Evolutionary conservation across 2,113 vertebrate genomes (phyloP).

Genomic region (Chlamydotis undulata): DNA sequence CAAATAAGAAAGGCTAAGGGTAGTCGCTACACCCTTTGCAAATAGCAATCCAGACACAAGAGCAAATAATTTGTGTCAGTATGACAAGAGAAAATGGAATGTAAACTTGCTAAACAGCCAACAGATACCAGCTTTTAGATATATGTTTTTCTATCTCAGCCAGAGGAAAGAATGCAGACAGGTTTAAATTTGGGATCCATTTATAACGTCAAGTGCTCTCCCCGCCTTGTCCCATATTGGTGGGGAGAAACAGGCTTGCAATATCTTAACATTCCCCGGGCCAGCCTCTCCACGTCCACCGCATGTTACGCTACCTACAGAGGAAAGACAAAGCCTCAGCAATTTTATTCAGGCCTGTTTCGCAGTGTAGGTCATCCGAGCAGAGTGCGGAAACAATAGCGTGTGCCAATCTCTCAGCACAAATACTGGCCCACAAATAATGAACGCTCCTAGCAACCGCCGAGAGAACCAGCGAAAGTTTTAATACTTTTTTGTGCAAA

Average conservation of each 20-base stretch:
- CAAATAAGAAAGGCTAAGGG: not conserved
- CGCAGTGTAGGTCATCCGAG: not conserved
- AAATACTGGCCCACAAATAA: slow-evolving; percentile 17
- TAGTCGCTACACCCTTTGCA: slow-evolving; percentile 1
- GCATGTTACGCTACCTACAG: not conserved
- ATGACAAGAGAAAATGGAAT: slow-evolving; percentile 34
- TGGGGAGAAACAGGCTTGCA: not conserved
- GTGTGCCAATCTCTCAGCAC: not conserved
- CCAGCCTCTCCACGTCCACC: not conserved
- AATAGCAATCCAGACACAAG: slow-evolving; percentile 33
- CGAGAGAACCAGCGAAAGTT: not conserved
- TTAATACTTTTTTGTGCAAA: not conserved
- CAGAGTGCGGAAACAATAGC: slow-evolving; percentile 14
- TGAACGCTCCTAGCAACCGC: not conserved
- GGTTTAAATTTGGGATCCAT: not conserved
- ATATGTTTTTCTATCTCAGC: not conserved
- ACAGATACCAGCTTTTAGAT: not conserved
- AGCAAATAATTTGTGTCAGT: slow-evolving; percentile 47
- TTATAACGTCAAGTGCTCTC: not conserved
- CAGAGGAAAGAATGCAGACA: not conserved
- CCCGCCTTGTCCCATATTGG: not conserved
- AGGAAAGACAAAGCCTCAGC: slow-evolving; percentile 27
- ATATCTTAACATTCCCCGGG: not conserved
- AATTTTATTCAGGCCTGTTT: not conserved
- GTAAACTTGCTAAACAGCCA: slow-evolving; percentile 33